Evolutionary conservation across 2,113 vertebrate species (phyloP).

Genomic region (Syrmaticus mikado): DNA sequence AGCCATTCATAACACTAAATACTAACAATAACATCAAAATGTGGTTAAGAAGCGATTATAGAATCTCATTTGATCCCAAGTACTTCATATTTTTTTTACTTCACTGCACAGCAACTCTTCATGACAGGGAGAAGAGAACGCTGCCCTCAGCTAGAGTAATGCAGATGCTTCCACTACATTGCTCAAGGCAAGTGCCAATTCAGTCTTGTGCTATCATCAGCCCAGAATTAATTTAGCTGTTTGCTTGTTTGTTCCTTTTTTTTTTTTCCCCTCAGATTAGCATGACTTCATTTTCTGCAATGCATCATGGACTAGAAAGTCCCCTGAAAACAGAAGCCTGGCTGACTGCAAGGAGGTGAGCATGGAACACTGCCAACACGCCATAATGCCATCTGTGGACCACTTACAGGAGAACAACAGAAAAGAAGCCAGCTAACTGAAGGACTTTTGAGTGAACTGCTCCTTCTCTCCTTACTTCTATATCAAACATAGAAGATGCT

Average conservation of each 20-base stretch:
- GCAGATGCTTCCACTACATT: not conserved
- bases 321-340: not conserved
- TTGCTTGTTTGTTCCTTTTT: not conserved
- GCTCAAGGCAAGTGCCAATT: not conserved
- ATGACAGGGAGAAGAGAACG: not conserved
- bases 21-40: not conserved
- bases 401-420: not conserved
- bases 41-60: not conserved
- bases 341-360: not conserved
- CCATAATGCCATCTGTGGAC: rapidly evolving
- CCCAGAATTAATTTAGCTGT: not conserved
- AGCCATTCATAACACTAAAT: not conserved
- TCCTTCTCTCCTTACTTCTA: not conserved
- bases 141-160: not conserved
- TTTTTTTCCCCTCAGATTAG: not conserved
- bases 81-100: not conserved
- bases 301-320: not conserved
- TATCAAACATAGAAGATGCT: not conserved
- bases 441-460: not conserved
- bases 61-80: not conserved
- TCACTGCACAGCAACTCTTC: not conserved
- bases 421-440: not conserved
- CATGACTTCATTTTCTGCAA: not conserved
- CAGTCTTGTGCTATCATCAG: not conserved
- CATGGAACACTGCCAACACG: rapidly evolving